Percentiles rank a stretch among this genome's conserved stretches.
Evolutionary conservation across 2,113 vertebrate genomes (phyloP).

Genomic region (Machaerirhynchus nigripectus): DNA sequence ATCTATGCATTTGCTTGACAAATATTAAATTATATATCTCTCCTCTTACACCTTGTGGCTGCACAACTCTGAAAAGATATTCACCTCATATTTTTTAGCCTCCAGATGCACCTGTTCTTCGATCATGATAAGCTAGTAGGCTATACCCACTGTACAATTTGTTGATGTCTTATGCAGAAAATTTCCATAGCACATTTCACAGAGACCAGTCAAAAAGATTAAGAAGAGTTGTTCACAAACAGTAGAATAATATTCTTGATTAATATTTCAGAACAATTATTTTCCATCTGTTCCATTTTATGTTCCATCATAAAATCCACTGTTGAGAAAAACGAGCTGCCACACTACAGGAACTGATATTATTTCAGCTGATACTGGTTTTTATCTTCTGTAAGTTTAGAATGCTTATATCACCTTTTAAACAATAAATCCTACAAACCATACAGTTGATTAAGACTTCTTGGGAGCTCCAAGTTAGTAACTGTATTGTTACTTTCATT

Average conservation of each 20-base stretch:
- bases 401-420: not conserved
- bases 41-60: not conserved
- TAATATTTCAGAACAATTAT: not conserved
- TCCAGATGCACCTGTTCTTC: not conserved
- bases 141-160: not conserved
- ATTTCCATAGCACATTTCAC: not conserved
- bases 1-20: not conserved
- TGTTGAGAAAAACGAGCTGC: not conserved
- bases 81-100: not conserved
- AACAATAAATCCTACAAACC: not conserved
- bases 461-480: not conserved
- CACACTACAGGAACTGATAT: not conserved
- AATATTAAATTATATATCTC: slow-evolving; percentile 1
- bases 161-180: not conserved
- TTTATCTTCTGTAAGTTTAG: not conserved
- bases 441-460: not conserved
- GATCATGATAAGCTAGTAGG: not conserved
- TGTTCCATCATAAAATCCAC: too few species aligned
- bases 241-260: not conserved
- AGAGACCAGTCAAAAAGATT: slow-evolving; percentile 40
- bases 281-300: too few species aligned
- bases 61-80: not conserved
- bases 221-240: not conserved
- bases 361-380: not conserved
- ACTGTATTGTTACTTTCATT: not conserved